Base-by-base conservation (phyloP, 1,140 invertebrate genomes). In the Heliconius melpomene region DNA sequence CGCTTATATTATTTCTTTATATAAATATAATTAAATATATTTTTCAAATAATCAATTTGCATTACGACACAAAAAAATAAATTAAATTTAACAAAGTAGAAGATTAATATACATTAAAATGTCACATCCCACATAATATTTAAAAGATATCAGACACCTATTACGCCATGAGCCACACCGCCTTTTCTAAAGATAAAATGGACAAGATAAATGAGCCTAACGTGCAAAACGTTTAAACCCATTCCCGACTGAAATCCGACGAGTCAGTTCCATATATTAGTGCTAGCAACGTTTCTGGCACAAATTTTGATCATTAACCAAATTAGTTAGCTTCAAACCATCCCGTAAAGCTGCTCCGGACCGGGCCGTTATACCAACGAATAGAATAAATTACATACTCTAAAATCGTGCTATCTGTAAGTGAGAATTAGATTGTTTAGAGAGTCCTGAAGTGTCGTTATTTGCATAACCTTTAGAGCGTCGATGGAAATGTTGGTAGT, bases 221-320 rank as follows among this genome's bases (percentile, higher is more conserved):
- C 92, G 92, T 93, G 92, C 93, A 93, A 94, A 94, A 94, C 93
- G 91, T 89, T 94, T 93, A 94, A 94, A 91, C 92, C 91, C 91
- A 91, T 94, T 94, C 87, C 91, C 89, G 87, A 92, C 90, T 92
- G 88, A 92, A 94, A 93, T 93, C 92, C 93, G 91, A 93, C 92
- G 88, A 94, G 92, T 94, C 93, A 94, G 93, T 94, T 89, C 92
- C 91, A 94, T 94, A 94, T 93, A 94, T 94, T 94, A 94, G 89
- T 86, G 87, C 85, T 86, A 86, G 88, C 86, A 92, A 90, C 90
- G 90, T 92, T 93, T 87, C 91, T 91, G 90, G 91, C 91, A 90
- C 92, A 92, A 92, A 93, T 92, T 91, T 93, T 91, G 91, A 93
- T 93, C 92, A 92, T 92, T 94, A 91, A 93, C 91, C 90, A 93